Base-by-base conservation (phyloP, 2,797 vertebrate genomes). In the Myotis myotis region DNA sequence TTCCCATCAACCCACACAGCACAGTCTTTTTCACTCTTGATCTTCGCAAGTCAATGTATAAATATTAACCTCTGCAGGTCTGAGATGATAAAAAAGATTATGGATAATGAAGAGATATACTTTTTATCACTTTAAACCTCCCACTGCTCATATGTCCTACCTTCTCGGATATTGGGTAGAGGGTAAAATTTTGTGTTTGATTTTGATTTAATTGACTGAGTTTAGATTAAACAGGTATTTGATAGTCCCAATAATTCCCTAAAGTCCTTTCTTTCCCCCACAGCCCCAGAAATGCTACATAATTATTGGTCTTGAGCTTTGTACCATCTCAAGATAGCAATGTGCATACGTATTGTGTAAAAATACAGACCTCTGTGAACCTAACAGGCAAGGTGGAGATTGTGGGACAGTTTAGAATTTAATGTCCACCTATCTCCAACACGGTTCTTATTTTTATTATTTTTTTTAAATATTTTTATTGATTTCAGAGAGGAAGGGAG, bases 141-240 rank as follows among this genome's bases (percentile, higher is more conserved):
- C 44, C 20, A 6, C 6, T 76, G 28, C 33, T 62, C 70, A 64
- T 7, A 17, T 81, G 87, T 90, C 70, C 82, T 88, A 62, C 13
- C 41, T 93, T 88, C 80, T 92, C 20, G 44, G 23, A 36, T 51
- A 53, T 83, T 76, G 33, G 3, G 19, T 6, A 89, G 44, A 81
- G 38, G 79, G 71, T 79, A 89, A 47, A 87, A 87, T 49, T 94
- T 70, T 89, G 16, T n/a, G 8, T 85, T 91, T 89, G 53, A 95
- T 68, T 97, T 93, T 89, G 47, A 90, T 76, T 86, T 88, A 60
- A 36, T 90, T 92, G 72, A 91, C 44, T 68, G 22, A 12, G 74
- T 87, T 95, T 89, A 87, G 66, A 83, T 91, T 82, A 90, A 91
- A 85, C 25, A 91, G 13, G 25, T 66, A 79, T 90, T 79, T 78